A percentile compares a stretch with the other conserved stretches of the same genome.
phyloP scores from a whole-genome alignment of 2,113 vertebrate genomes.

The Dasyornis broadbenti region DNA sequence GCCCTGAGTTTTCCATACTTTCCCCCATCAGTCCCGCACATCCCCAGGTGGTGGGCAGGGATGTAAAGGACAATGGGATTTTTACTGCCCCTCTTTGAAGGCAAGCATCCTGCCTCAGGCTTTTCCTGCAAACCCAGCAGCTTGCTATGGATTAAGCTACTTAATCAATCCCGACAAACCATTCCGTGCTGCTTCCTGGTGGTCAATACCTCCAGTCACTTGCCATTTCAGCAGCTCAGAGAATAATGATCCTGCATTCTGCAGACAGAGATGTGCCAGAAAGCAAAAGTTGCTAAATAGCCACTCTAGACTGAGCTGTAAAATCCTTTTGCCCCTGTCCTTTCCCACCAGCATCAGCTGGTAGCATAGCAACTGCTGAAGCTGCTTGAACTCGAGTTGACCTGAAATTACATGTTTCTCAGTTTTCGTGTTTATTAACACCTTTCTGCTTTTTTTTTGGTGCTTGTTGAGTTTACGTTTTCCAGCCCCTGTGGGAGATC shows the following conservation, averaged over 20 bases:
- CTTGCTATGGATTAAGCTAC: slow-evolving; percentile 50
- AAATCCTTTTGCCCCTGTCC: slow-evolving; percentile 26
- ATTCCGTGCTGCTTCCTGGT: slow-evolving; percentile 30
- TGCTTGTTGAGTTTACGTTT: slow-evolving; percentile 33
- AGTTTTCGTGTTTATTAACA: not conserved
- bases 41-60: not conserved
- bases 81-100: slow-evolving; percentile 14
- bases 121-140: slow-evolving; percentile 34
- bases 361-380: slow-evolving; percentile 68
- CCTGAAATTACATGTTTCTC: slow-evolving; percentile 40
- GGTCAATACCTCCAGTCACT: slow-evolving; percentile 46
- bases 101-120: slow-evolving; percentile 27
- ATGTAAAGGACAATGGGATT: not conserved
- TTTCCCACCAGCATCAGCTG: slow-evolving; percentile 26
- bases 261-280: slow-evolving; percentile 12
- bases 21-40: not conserved
- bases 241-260: slow-evolving; percentile 24
- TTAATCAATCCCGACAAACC: slow-evolving; percentile 58
- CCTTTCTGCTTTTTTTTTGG: not conserved
- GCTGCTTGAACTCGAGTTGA: slow-evolving; percentile 42
- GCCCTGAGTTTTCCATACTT: not conserved
- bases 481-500: slow-evolving; percentile 35
- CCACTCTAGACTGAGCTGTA: not conserved
- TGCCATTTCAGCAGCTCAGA: slow-evolving; percentile 61
- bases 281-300: slow-evolving; percentile 58